These are phyloP conservation scores for Gallinago paraguaiae DNA, from an alignment of 2,113 vertebrate species.

Conservation along the genomic window DNA sequence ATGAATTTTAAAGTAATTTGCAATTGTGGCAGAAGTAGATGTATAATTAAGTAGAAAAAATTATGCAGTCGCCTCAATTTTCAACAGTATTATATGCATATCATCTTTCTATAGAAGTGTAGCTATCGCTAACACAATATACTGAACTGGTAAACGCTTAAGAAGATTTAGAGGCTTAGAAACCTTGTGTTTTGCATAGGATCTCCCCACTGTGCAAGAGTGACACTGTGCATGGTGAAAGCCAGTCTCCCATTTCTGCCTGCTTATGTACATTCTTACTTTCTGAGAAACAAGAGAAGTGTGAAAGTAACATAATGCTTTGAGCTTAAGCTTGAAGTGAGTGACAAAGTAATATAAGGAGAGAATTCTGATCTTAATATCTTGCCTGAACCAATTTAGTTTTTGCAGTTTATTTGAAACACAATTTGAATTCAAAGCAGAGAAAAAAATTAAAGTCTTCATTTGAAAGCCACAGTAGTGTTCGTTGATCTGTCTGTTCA, in stretches of 20 bases:
- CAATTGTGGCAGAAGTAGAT: background rate
- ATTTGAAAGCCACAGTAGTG: background rate
- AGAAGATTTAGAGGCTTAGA: conserved; percentile 20
- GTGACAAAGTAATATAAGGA: conserved; percentile 63
- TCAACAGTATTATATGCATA: background rate
- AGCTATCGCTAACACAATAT: conserved; percentile 23
- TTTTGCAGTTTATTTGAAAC: conserved; percentile 43
- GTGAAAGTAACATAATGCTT: conserved; percentile 59
- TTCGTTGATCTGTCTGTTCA: background rate
- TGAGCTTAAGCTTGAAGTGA: conserved; percentile 60
- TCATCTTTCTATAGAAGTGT: background rate
- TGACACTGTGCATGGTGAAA: conserved; percentile 14
- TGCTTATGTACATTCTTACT: conserved; percentile 31
- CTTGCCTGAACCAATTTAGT: conserved; percentile 47
- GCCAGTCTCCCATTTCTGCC: conserved; percentile 46
- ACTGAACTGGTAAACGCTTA: background rate
- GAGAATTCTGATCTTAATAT: conserved; percentile 55
- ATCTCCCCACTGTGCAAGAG: background rate
- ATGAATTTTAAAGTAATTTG: background rate
- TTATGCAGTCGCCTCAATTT: background rate
- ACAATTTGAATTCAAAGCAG: conserved; percentile 29
- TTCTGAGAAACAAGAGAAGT: conserved; percentile 60
- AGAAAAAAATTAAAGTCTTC: background rate
- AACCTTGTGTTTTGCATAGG: conserved; percentile 13
- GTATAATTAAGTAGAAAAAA: background rate